Conservation (phyloP, 1,140 invertebrate species). For the Aphis craccivora region DNA sequence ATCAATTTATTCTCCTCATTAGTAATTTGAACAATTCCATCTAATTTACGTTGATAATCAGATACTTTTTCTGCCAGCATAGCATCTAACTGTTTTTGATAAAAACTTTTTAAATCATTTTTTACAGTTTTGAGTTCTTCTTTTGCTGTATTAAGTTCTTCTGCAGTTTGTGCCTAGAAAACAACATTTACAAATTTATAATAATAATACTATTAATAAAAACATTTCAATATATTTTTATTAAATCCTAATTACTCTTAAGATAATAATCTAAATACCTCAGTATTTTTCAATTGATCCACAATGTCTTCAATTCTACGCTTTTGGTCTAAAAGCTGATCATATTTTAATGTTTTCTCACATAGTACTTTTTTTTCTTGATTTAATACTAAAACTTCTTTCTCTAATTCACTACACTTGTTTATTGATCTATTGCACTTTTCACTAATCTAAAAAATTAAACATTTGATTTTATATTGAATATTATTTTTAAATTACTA, state of each 20-base stretch:
- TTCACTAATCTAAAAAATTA: background rate
- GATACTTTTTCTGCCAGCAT: constrained; percentile 48
- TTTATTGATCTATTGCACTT: constrained; percentile 24
- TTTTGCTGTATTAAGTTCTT: constrained; percentile 37
- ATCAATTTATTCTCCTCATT: constrained; percentile 55
- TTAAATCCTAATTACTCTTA: background rate
- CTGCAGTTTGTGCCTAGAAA: constrained; percentile 5
- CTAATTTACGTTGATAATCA: constrained; percentile 49
- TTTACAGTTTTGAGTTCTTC: constrained; percentile 54
- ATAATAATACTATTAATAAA: background rate
- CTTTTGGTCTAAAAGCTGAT: constrained; percentile 52
- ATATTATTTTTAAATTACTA: background rate
- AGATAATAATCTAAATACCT: background rate
- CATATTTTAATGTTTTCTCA: constrained; percentile 52
- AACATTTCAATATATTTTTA: background rate
- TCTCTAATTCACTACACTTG: constrained; percentile 40
- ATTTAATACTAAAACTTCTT: constrained; percentile 36
- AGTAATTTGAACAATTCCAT: constrained; percentile 53
- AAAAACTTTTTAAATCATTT: constrained; percentile 42
- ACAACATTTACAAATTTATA: background rate
- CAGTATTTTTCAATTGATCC: constrained; percentile 37
- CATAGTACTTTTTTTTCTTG: constrained; percentile 14
- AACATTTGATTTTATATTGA: background rate
- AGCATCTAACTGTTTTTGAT: constrained; percentile 55
- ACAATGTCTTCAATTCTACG: constrained; percentile 55